A percentile compares a stretch with the other conserved stretches of the same genome.
Conservation (phyloP, 1,140 invertebrate species). For the Hyposmocoma kahamanoa region DNA sequence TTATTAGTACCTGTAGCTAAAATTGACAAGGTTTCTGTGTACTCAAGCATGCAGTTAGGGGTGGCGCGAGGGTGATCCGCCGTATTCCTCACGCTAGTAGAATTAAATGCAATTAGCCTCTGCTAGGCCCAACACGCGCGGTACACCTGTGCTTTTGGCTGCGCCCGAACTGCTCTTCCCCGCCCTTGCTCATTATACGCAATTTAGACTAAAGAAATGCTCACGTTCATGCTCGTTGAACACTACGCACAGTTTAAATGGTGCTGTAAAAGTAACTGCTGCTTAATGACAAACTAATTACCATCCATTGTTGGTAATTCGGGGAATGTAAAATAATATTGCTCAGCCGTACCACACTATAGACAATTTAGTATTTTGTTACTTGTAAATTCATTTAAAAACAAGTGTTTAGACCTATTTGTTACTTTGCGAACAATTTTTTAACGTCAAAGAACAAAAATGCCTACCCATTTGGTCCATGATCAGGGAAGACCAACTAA, state of each 20-base stretch:
- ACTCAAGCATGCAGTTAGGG: constrained; percentile 8
- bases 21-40: constrained; percentile 1
- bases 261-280: constrained; percentile 10
- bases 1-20: not conserved
- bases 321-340: too few species aligned
- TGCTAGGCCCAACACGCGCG: constrained; percentile 35
- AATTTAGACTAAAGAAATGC: constrained; percentile 57
- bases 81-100: constrained; percentile 20
- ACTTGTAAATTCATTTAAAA: too few species aligned
- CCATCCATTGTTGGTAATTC: too few species aligned
- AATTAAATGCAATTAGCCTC: constrained; percentile 37
- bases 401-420: too few species aligned
- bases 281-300: too few species aligned
- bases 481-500: too few species aligned
- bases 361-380: too few species aligned
- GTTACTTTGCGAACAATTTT: too few species aligned
- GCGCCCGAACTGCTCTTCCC: constrained; percentile 33
- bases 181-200: constrained; percentile 54
- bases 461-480: too few species aligned
- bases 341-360: too few species aligned
- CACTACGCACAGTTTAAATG: constrained; percentile 27
- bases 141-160: constrained; percentile 43
- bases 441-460: too few species aligned
- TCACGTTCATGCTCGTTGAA: constrained; percentile 56
- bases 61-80: constrained; percentile 9